A percentile compares a stretch with the other conserved stretches of the same genome.
Evolutionary conservation across 2,113 vertebrate genomes (phyloP).

Genomic region (Cebus imitator): DNA sequence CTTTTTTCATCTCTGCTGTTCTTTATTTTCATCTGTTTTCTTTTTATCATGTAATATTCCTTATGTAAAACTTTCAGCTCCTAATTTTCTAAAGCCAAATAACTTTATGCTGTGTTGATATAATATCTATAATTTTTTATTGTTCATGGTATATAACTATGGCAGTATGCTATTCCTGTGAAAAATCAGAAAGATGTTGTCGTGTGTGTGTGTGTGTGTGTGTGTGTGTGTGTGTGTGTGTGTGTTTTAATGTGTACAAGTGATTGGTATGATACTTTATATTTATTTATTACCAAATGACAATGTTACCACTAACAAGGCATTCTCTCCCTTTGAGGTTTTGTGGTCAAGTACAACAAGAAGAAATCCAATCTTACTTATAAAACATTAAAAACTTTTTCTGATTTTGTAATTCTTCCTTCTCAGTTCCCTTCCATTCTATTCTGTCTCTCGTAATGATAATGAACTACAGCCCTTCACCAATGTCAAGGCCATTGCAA

Average conservation of each 20-base stretch:
- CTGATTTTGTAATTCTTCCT: background rate
- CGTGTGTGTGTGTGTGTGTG: background rate
- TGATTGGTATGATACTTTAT: background rate
- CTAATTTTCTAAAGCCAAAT: background rate
- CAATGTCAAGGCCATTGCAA: background rate
- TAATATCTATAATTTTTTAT: background rate
- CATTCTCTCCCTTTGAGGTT: background rate
- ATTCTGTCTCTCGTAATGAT: background rate
- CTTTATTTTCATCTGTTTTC: background rate
- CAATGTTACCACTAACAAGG: background rate
- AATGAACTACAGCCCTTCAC: background rate
- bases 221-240: background rate
- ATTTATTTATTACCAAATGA: background rate
- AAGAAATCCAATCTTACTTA: background rate
- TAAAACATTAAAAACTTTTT: background rate
- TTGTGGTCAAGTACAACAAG: background rate
- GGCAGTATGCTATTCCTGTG: background rate
- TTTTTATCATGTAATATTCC: background rate
- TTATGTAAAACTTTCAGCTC: background rate
- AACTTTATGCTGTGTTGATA: background rate
- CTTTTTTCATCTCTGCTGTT: constrained; percentile 1
- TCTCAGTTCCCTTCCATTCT: background rate
- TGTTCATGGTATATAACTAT: background rate
- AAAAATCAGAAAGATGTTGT: background rate
- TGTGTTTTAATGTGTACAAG: background rate